These are phyloP conservation scores for Oxystoma pomonae DNA, from an alignment of 2,888 invertebrate species.

Conservation along the genomic window DNA sequence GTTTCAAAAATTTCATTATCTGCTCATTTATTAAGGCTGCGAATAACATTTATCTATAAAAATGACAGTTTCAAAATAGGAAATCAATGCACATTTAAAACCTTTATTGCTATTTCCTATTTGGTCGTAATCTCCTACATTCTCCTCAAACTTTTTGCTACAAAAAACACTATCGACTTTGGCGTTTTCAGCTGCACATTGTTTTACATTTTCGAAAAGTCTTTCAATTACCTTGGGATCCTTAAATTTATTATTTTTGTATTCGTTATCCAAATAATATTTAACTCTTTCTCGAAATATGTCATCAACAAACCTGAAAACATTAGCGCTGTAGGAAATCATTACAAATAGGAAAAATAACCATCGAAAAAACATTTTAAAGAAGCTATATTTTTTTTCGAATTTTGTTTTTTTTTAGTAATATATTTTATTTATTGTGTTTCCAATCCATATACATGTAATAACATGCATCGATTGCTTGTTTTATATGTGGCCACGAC, in stretches of 20 bases:
- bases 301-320: slow-evolving; percentile 69
- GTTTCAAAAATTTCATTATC: too few species aligned
- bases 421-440: slow-evolving; percentile 11
- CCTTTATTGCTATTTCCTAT: neutral
- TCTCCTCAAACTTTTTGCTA: neutral
- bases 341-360: slow-evolving; percentile 64
- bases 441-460: slow-evolving; percentile 39
- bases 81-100: neutral
- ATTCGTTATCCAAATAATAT: slow-evolving; percentile 53
- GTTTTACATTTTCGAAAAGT: neutral
- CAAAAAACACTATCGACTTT: neutral
- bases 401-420: slow-evolving; percentile 20
- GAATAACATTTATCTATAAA: neutral
- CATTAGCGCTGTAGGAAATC: slow-evolving; percentile 65
- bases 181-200: neutral
- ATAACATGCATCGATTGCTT: slow-evolving; percentile 50
- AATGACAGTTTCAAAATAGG: slow-evolving; percentile 3
- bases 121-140: neutral
- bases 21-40: too few species aligned
- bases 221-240: slow-evolving; percentile 16
- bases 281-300: slow-evolving; percentile 71
- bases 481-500: slow-evolving; percentile 69
- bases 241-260: slow-evolving; percentile 33
- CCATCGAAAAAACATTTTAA: slow-evolving; percentile 60
- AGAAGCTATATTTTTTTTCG: slow-evolving; percentile 49